Percentiles rank a stretch among this genome's conserved stretches.
phyloP scores from a whole-genome alignment of 2,797 vertebrate genomes.

The Urosaurus nigricauda region DNA sequence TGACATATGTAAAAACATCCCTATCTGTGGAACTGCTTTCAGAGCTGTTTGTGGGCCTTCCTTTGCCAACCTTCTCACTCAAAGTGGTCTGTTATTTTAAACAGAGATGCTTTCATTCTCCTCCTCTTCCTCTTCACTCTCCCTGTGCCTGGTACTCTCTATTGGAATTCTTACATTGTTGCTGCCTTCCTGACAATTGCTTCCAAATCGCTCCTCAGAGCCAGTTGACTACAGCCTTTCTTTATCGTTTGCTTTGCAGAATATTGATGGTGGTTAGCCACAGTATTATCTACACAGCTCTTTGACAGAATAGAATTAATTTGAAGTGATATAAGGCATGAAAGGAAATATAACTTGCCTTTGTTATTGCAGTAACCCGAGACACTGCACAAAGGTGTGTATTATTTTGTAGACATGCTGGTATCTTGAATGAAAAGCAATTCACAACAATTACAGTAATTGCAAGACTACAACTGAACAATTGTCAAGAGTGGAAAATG shows the following conservation, averaged over 20 bases:
- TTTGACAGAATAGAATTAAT: not conserved
- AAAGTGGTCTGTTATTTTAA: not conserved
- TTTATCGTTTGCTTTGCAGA: not conserved
- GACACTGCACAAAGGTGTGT: not conserved
- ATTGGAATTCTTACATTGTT: not conserved
- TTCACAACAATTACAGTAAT: not conserved
- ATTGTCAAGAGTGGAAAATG: not conserved
- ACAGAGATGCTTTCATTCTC: not conserved
- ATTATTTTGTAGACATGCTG: constrained; percentile 1
- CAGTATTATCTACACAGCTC: not conserved
- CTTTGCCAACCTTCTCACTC: not conserved
- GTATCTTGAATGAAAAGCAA: not conserved
- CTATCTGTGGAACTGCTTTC: not conserved
- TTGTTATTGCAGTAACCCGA: not conserved
- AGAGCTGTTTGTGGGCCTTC: not conserved
- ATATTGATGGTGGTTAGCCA: not conserved
- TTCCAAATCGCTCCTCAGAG: not conserved
- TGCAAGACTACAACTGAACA: not conserved
- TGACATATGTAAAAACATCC: not conserved
- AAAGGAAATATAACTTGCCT: not conserved
- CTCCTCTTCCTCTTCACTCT: not conserved
- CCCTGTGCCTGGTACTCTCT: not conserved
- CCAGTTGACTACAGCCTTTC: not conserved
- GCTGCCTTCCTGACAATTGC: not conserved
- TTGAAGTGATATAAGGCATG: not conserved